Evolutionary conservation across 2,113 vertebrate genomes (phyloP), one percentile per base, ranked within the genome.

Genomic region (Pangasianodon hypophthalmus): DNA sequence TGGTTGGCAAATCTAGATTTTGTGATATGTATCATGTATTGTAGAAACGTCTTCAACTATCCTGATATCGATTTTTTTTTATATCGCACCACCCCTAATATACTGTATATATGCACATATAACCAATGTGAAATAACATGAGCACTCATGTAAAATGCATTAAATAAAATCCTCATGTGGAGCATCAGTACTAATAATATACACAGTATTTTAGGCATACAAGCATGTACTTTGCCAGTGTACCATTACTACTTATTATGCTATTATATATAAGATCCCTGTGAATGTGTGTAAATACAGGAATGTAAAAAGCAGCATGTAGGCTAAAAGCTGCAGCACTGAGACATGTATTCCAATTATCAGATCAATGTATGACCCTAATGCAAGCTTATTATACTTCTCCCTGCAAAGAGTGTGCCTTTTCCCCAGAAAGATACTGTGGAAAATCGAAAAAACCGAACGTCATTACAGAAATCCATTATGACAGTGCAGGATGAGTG

Each of bases 331-430:
- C 29, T 88, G 92, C 91, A 88, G 88, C 85, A 90, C 88, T 91
- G 81, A 85, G 67, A 87, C 85, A 10, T 88, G 69, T 91, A 88
- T 92, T 92, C 90, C 91, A 91, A 93, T 93, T 91, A 92, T 90
- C 83, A 87, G 52, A 62, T 84, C 24, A 44, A 62, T 84, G 73
- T 8, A 73, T n/a, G 24, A 54, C 14, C 4, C 80, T 58, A 84
- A 73, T 56, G 26, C 29, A 64, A 46, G 58, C 60, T 88, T 67
- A 56, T 80, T 85, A 81, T 81, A 79, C 21, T 18, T 80, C 69
- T 69, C 69, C 24, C 37, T 75, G 26, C 41, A 67, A 62, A 64
- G 71, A 69, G 52, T 62, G n/a, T 13, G 64, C 14, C 21, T 50
- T 73, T 18, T 37, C 21, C 18, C 77, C 3, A 7, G 26, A 73